Percentiles rank a stretch among this genome's conserved stretches.
Conservation (phyloP, 2,113 vertebrate genomes). For the Motacilla alba region DNA sequence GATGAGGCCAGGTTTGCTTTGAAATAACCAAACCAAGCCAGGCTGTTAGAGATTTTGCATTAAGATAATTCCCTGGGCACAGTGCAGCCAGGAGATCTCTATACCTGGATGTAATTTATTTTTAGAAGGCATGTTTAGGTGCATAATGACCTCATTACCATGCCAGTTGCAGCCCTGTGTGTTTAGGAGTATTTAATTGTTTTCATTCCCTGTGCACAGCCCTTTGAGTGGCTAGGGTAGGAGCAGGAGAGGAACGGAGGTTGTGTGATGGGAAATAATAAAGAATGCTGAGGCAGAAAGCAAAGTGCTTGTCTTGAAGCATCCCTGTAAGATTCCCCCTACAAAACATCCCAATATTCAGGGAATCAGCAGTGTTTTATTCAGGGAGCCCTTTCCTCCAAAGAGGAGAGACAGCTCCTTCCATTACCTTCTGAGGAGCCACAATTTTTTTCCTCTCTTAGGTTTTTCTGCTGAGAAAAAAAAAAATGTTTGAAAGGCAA, state of each 20-base stretch:
- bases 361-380: not conserved
- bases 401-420: not conserved
- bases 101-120: constrained; percentile 37
- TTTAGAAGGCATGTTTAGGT: constrained; percentile 34
- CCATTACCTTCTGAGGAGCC: not conserved
- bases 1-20: not conserved
- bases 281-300: not conserved
- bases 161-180: not conserved
- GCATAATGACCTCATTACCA: constrained; percentile 11
- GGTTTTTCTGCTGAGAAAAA: not conserved
- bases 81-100: not conserved
- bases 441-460: not conserved
- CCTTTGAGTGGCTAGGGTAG: not conserved
- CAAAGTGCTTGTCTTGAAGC: not conserved
- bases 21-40: not conserved
- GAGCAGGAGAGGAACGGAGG: not conserved
- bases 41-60: not conserved
- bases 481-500: not conserved
- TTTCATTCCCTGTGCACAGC: not conserved
- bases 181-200: constrained; percentile 31
- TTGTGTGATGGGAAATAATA: not conserved
- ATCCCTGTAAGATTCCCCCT: not conserved
- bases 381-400: not conserved
- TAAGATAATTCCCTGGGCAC: not conserved
- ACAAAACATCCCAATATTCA: not conserved